These are phyloP conservation scores for Mastomys natalensis DNA, from an alignment of 2,113 vertebrate genomes.

Conservation along the genomic window DNA sequence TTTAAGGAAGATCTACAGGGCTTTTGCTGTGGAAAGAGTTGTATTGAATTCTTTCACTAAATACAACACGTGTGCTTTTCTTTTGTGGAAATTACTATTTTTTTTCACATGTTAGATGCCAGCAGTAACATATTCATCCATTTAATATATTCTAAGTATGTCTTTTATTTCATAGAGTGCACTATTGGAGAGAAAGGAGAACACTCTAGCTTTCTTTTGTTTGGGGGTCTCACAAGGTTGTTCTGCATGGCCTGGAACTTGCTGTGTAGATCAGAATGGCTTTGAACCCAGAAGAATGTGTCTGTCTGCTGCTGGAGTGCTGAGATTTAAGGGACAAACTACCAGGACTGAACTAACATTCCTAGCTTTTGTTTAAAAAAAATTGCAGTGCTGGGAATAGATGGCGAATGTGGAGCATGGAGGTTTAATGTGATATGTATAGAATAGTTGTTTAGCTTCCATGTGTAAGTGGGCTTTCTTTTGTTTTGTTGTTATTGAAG, in stretches of 20 bases:
- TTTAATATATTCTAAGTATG: background rate
- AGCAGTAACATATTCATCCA: background rate
- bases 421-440: background rate
- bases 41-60: background rate
- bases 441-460: no score
- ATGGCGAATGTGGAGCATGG: background rate
- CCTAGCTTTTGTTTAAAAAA: background rate
- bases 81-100: conserved; percentile 31
- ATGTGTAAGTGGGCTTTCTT: no score
- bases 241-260: background rate
- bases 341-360: background rate
- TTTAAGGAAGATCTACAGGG: background rate
- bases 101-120: background rate
- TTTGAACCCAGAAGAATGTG: background rate
- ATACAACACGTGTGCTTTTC: background rate
- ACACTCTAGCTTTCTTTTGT: background rate
- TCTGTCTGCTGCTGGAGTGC: background rate
- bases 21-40: background rate
- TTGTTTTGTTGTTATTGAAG: no score
- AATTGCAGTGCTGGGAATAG: background rate
- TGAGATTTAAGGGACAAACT: background rate
- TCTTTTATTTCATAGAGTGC: background rate
- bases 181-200: background rate
- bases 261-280: background rate
- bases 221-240: background rate